These are phyloP conservation scores for Branchinecta lindahli DNA, from an alignment of 1,140 invertebrate genomes.

Conservation along the genomic window DNA sequence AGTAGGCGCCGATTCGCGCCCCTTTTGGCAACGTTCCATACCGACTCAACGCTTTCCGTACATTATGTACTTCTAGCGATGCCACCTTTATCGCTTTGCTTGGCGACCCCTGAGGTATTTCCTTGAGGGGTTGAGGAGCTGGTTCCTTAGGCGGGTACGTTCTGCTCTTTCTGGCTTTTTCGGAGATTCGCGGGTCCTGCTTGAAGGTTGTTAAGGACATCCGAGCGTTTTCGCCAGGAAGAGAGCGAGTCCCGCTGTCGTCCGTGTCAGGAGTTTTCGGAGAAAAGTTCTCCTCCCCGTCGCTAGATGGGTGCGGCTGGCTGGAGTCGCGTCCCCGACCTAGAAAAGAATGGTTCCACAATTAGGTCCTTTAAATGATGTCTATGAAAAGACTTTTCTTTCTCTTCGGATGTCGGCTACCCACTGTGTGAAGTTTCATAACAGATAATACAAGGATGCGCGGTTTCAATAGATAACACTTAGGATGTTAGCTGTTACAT, in stretches of 20 bases:
- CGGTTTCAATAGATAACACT: no score
- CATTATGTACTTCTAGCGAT: slow-evolving; percentile 88
- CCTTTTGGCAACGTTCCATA: slow-evolving; percentile 93
- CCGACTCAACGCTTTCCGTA: slow-evolving; percentile 85
- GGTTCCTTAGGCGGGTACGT: slow-evolving; percentile 37
- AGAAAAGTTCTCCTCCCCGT: not conserved
- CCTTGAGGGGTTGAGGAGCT: not conserved
- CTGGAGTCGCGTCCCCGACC: slow-evolving; percentile 1
- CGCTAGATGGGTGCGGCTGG: slow-evolving; percentile 1
- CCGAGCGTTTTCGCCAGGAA: not conserved
- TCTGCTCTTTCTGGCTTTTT: slow-evolving; percentile 40
- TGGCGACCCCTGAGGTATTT: slow-evolving; percentile 14
- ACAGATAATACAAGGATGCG: no score
- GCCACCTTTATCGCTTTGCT: slow-evolving; percentile 49
- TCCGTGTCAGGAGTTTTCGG: not conserved
- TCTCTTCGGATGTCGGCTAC: no score
- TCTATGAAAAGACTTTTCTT: no score
- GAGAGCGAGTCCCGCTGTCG: slow-evolving; percentile 14
- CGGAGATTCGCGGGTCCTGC: slow-evolving; percentile 37
- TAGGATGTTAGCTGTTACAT: no score
- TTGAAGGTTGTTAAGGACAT: slow-evolving; percentile 33
- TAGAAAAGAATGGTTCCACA: not conserved
- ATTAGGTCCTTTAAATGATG: no score
- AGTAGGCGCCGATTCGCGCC: slow-evolving; percentile 81
- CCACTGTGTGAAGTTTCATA: no score